Conservation (phyloP, 37 sponge, comb jelly and placozoan species). For the Amphimedon queenslandica region DNA sequence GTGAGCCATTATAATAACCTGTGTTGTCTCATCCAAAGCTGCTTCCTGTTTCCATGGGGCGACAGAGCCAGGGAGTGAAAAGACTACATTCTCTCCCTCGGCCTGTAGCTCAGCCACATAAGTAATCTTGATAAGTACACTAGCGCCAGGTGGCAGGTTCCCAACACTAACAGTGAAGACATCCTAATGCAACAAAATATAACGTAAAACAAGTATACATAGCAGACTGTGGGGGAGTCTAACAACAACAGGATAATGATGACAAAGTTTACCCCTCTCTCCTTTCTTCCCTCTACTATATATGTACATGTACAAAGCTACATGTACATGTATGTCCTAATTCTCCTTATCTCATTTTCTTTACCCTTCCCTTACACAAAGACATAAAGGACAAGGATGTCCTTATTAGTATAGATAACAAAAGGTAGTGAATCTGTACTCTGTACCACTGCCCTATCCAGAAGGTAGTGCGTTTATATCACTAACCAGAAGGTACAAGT, state of each 20-base stretch:
- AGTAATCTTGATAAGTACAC: conserved; percentile 96
- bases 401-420: no score
- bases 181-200: conserved; percentile 59
- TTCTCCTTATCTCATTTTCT: no score
- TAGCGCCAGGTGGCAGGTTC: conserved; percentile 94
- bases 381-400: no score
- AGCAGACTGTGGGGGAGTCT: no score
- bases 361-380: no score
- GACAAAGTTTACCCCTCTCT: not conserved
- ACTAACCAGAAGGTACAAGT: no score
- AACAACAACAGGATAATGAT: not conserved
- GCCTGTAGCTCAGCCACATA: conserved; percentile 95
- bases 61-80: conserved; percentile 85
- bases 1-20: no score
- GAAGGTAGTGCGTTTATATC: no score
- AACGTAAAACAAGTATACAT: not conserved
- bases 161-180: conserved; percentile 99
- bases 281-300: not conserved
- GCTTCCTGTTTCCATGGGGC: conserved; percentile 89
- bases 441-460: no score
- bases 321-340: no score
- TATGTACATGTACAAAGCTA: no score
- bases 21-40: conserved; percentile 82
- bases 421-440: no score
- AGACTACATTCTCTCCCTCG: conserved; percentile 88